phyloP scores from a whole-genome alignment of 1,140 invertebrate species.

The Cotesia chilonis region DNA sequence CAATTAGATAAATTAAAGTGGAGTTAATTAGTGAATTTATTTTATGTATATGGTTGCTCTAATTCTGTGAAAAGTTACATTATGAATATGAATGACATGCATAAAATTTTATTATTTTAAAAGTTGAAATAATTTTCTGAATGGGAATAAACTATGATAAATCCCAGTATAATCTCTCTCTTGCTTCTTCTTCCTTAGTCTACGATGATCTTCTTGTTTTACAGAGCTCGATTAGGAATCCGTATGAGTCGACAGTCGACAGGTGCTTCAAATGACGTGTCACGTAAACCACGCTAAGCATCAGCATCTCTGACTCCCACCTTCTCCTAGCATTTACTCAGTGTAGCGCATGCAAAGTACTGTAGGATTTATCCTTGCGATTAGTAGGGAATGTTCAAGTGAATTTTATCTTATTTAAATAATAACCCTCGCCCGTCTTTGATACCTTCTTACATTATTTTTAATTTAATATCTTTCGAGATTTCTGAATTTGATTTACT shows the following conservation, averaged over 20 bases:
- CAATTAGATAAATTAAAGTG: too few relatives aligned
- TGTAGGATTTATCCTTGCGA: conserved; percentile 40
- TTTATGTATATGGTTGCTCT: too few relatives aligned
- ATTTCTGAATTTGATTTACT: too few relatives aligned
- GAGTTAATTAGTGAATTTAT: too few relatives aligned
- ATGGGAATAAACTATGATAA: too few relatives aligned
- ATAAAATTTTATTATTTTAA: too few relatives aligned
- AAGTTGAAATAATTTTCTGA: too few relatives aligned
- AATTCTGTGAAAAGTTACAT: too few relatives aligned
- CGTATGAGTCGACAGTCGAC: conserved; percentile 34
- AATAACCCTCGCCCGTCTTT: conserved; percentile 18
- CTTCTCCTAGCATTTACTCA: conserved; percentile 25
- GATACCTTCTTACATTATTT: conserved; percentile 5
- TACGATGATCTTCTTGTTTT: background rate
- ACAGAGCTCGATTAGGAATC: conserved; percentile 29
- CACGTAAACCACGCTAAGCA: conserved; percentile 41
- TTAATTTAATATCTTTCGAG: background rate
- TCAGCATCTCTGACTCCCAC: conserved; percentile 3
- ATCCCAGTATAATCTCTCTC: too few relatives aligned
- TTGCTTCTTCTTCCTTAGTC: too few relatives aligned
- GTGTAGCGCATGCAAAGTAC: conserved; percentile 40
- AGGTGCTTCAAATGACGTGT: conserved; percentile 47
- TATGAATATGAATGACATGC: too few relatives aligned
- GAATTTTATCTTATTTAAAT: conserved; percentile 10
- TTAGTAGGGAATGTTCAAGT: conserved; percentile 42